phyloP scores from a whole-genome alignment of 2,113 vertebrate genomes.

The Canis aureus region DNA sequence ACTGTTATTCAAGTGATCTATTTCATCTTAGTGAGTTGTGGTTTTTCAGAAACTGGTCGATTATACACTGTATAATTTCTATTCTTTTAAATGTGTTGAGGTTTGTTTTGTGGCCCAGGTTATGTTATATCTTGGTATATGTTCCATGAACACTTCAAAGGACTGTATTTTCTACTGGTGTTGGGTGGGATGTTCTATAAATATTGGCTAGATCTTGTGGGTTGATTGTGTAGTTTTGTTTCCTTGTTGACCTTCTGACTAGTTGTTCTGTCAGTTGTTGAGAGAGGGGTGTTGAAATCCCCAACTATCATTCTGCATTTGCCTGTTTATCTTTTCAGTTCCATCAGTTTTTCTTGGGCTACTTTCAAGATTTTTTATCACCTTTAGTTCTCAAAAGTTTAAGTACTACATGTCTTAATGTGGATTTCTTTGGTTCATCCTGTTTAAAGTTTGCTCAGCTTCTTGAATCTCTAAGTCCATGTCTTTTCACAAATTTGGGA shows the following conservation, averaged over 20 bases:
- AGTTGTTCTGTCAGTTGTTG: background rate
- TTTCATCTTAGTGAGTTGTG: background rate
- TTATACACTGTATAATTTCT: background rate
- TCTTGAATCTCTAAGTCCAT: background rate
- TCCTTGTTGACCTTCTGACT: background rate
- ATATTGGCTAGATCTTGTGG: too few relatives aligned
- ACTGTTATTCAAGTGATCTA: background rate
- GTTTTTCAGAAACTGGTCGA: background rate
- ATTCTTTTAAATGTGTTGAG: background rate
- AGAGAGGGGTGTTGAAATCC: background rate
- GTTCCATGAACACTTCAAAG: background rate
- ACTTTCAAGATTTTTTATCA: background rate
- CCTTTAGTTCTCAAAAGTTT: slow-evolving; percentile 9
- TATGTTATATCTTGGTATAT: background rate
- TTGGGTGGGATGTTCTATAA: background rate
- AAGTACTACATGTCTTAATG: background rate
- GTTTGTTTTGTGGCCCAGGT: background rate
- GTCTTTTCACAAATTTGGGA: background rate
- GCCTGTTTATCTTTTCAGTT: background rate
- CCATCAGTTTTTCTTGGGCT: background rate
- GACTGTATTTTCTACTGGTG: background rate
- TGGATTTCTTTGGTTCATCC: background rate
- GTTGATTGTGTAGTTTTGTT: background rate
- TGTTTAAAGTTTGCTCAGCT: background rate
- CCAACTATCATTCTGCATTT: background rate